phyloP scores from a whole-genome alignment of 2,888 invertebrate genomes.

The Unio pictorum region DNA sequence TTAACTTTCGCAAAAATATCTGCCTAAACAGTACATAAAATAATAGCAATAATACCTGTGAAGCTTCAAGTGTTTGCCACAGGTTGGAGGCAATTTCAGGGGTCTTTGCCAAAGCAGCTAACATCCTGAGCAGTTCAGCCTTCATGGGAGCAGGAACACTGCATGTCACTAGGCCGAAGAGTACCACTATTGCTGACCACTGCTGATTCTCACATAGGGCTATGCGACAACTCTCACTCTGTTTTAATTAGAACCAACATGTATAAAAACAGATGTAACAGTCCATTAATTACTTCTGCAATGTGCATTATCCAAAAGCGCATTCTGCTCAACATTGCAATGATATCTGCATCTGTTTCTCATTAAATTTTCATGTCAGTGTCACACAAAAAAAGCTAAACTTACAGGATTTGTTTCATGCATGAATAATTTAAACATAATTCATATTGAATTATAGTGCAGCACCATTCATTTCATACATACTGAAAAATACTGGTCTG shows the following conservation, averaged over 20 bases:
- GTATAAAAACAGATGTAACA: too few species aligned
- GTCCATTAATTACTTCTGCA: too few species aligned
- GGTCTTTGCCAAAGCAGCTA: conserved; percentile 85
- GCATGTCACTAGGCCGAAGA: conserved; percentile 89
- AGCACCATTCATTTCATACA: too few species aligned
- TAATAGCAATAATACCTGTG: conserved; percentile 57
- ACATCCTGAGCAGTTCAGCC: conserved; percentile 84
- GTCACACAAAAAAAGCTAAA: too few species aligned
- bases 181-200: conserved; percentile 86
- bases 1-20: not conserved
- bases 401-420: too few species aligned
- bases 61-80: conserved; percentile 81
- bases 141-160: conserved; percentile 89
- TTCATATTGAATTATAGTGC: too few species aligned
- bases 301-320: too few species aligned
- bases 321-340: too few species aligned
- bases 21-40: not conserved
- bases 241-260: conserved; percentile 27
- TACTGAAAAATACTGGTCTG: too few species aligned
- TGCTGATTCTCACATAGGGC: conserved; percentile 89
- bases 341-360: too few species aligned
- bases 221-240: conserved; percentile 86
- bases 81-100: conserved; percentile 84
- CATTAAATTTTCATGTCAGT: too few species aligned
- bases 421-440: too few species aligned